These are phyloP conservation scores for Numida meleagris DNA, from an alignment of 2,113 vertebrate genomes.

Conservation along the genomic window DNA sequence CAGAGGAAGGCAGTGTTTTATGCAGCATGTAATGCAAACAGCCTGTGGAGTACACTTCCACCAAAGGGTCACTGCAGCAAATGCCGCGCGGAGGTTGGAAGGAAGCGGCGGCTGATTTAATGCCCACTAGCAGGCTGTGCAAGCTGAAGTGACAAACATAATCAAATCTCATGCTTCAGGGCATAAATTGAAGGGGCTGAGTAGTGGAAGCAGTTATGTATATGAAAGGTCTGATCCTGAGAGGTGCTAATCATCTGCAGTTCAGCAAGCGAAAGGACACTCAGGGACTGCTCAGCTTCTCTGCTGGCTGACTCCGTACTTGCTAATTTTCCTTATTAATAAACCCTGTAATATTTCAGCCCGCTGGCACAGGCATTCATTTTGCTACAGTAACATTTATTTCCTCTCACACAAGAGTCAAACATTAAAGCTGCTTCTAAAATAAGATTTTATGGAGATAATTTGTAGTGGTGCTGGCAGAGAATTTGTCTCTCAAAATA, in stretches of 20 bases:
- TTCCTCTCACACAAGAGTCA: conserved; percentile 34
- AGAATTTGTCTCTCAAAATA: conserved; percentile 34
- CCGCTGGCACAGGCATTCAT: conserved; percentile 52
- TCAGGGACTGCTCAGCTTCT: background rate
- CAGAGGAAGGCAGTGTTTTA: background rate
- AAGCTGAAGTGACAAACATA: conserved; percentile 51
- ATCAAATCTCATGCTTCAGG: conserved; percentile 65
- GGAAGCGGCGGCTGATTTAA: conserved; percentile 44
- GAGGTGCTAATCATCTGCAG: conserved; percentile 35
- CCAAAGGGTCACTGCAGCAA: background rate
- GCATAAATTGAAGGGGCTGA: conserved; percentile 53
- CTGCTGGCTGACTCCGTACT: background rate
- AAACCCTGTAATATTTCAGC: conserved; percentile 39
- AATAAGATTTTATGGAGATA: conserved; percentile 52
- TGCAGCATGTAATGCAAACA: background rate
- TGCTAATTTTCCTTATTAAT: conserved; percentile 53
- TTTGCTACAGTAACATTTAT: conserved; percentile 50
- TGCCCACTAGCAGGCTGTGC: background rate
- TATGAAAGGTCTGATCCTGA: conserved; percentile 23
- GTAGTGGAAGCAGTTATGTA: background rate
- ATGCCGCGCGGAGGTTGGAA: background rate
- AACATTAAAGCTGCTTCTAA: conserved; percentile 51
- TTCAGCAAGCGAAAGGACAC: background rate
- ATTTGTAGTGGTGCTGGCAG: background rate
- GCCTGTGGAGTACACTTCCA: conserved; percentile 29